Conservation (phyloP, 2,888 invertebrate genomes). For the Oegoconia quadripuncta region DNA sequence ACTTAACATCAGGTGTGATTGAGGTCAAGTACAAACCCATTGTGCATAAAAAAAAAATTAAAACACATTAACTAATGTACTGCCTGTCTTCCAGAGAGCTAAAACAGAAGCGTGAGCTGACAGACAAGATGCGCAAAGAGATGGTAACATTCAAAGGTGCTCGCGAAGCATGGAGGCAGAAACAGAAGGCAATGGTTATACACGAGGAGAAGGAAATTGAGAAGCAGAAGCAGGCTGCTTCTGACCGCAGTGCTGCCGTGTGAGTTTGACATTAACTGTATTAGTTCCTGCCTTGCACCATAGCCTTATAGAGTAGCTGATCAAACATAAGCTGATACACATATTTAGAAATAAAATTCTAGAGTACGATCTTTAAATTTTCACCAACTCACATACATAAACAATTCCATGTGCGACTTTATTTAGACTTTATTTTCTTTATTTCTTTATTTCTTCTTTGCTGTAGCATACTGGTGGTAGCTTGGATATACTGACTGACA, state of each 20-base stretch:
- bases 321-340: neutral
- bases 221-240: conserved; percentile 31
- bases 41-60: no score
- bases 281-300: neutral
- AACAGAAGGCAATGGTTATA: conserved; percentile 58
- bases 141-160: conserved; percentile 73
- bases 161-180: conserved; percentile 70
- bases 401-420: no score
- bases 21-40: no score
- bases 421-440: no score
- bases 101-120: conserved; percentile 67
- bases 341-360: no score
- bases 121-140: conserved; percentile 69
- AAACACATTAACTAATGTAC: no score
- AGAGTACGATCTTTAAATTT: no score
- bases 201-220: conserved; percentile 60
- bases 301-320: neutral
- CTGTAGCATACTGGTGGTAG: no score
- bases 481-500: no score
- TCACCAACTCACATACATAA: no score
- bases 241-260: conserved; percentile 43
- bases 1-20: no score
- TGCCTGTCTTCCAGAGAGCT: conserved; percentile 63
- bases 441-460: no score
- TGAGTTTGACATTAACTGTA: conserved; percentile 27